phyloP scores from a whole-genome alignment of 35 echinoderm and acorn worm species.

The Apostichopus japonicus region DNA sequence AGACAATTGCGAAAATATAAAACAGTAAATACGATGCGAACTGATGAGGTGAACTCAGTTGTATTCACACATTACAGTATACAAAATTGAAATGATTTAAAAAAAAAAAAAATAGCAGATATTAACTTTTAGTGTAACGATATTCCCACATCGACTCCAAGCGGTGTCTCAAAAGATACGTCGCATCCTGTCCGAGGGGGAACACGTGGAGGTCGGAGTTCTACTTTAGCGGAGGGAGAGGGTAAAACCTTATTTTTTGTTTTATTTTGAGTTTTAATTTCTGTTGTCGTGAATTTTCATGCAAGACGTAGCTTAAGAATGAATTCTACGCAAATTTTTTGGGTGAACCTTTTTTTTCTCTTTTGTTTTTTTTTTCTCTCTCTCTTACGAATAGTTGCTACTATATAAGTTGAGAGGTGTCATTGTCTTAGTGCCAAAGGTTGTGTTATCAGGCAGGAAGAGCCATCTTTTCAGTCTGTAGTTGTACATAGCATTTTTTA shows the following conservation, averaged over 20 bases:
- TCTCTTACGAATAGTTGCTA: no score
- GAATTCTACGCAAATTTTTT: slow-evolving; percentile 30
- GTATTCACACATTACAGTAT: slow-evolving; percentile 52
- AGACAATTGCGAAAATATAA: neutral
- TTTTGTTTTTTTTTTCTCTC: no score
- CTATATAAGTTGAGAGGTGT: neutral
- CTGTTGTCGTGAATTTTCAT: slow-evolving; percentile 7
- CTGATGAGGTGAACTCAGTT: neutral
- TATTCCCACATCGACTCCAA: no score
- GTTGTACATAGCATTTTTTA: neutral
- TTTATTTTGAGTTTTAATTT: neutral
- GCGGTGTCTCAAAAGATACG: neutral
- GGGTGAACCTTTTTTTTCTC: neutral
- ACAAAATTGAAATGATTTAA: neutral
- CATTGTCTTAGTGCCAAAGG: slow-evolving; percentile 29
- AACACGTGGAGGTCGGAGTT: neutral
- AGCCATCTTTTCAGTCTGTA: neutral
- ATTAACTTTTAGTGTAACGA: no score
- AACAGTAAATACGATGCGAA: neutral
- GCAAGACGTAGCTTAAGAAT: neutral
- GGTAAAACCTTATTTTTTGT: neutral
- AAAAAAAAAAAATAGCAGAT: neutral
- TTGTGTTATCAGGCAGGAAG: neutral
- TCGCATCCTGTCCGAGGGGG: neutral
- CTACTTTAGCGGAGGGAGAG: neutral